A percentile compares a stretch with the other conserved stretches of the same genome.
Conservation (phyloP, 2,888 invertebrate genomes). For the Stenolophus ochropezus region DNA sequence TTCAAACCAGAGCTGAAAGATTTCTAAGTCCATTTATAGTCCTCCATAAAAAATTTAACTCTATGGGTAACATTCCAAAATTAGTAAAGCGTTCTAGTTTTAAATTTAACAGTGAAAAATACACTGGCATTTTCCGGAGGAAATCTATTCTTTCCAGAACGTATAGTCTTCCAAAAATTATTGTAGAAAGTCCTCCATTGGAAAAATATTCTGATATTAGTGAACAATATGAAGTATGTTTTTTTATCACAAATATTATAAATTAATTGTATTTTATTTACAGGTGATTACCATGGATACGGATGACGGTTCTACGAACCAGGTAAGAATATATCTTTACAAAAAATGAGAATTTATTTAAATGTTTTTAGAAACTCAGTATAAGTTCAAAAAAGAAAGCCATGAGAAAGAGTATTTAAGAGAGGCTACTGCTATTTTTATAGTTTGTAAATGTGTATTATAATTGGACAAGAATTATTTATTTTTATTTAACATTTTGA, state of each 20-base stretch:
- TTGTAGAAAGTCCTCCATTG: neutral
- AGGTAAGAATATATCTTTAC: conserved; percentile 9
- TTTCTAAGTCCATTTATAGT: neutral
- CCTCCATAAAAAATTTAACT: neutral
- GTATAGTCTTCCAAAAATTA: conserved; percentile 6
- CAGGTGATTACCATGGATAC: neutral
- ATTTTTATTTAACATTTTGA: conserved; percentile 5
- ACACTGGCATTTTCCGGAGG: neutral
- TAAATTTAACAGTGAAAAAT: neutral
- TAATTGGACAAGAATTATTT: conserved; percentile 1
- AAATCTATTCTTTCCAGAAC: conserved; percentile 2
- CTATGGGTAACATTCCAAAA: neutral
- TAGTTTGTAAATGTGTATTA: neutral
- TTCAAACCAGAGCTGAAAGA: neutral
- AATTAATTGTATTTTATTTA: neutral
- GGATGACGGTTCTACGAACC: neutral
- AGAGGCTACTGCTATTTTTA: neutral
- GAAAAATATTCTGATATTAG: neutral
- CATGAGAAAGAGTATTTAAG: conserved; percentile 24
- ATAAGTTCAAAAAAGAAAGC: conserved; percentile 20
- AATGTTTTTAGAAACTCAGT: conserved; percentile 25
- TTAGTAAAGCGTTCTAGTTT: neutral
- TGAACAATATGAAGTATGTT: neutral
- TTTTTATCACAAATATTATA: neutral
- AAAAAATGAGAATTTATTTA: conserved; percentile 8